Evolutionary conservation across 2,797 vertebrate species (phyloP), one percentile per base, ranked within the genome.

Genomic region (Platalea minor): DNA sequence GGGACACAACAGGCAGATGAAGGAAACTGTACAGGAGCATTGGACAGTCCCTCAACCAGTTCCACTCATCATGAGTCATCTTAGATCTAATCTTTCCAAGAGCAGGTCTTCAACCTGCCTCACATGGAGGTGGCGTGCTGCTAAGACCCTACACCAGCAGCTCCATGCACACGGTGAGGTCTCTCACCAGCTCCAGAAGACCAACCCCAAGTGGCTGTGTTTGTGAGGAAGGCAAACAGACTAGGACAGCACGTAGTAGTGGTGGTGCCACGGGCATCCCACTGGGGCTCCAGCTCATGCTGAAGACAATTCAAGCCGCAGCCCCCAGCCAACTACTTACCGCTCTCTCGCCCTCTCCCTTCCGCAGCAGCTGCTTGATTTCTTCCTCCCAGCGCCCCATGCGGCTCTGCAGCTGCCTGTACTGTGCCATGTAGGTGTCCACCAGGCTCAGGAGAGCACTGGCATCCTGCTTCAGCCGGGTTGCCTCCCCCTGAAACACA

Each of bases 301-400:
- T 45, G 63, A 67, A 60, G 53, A 39, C 3, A 3, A 39, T 28
- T 45, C 61, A 45, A 68, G 24, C 25, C 3, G 0, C 50, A 85
- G 29, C 11, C 13, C 28, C 5, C 3, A 43, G 79, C 10, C 81
- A 75, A 21, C 7, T 31, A 18, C 85, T 91, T 97, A 98, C 98
- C 97, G 41, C 91, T 95, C 92, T 96, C 77, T 96, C 80, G 5
- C 89, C 69, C 76, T 98, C 97, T 67, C 96, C 98, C 8, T 80
- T 94, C 63, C 7, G 94, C 33, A 98, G 89, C 59, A 98, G 93
- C 78, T 95, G 45, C 76, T 91, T 96, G 60, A 96, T 96, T 57
- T 98, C 97, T 61, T 97, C 97, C 63, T 98, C 97, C 98, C 97
- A 98, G 57, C 2, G 91, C 37, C 82, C 92, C 2, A 92, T n/a